Percentiles rank a stretch among this genome's conserved stretches.
phyloP scores from a whole-genome alignment of 1,140 invertebrate species.

The Chymomyza costata region DNA sequence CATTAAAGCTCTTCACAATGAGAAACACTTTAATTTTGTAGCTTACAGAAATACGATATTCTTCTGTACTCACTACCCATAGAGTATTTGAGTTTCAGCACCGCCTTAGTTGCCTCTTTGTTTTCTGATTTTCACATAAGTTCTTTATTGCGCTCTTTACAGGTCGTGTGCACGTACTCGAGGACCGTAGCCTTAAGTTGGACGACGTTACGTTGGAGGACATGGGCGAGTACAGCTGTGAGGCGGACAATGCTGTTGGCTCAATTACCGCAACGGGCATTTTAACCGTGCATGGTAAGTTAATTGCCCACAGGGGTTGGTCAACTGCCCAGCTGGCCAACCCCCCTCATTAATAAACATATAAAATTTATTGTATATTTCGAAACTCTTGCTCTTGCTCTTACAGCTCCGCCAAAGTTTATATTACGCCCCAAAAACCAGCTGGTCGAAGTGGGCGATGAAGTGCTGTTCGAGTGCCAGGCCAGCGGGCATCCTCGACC shows the following conservation, averaged over 20 bases:
- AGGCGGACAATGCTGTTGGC: slow-evolving; percentile 91
- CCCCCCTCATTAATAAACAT: slow-evolving; percentile 1
- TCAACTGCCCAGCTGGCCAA: no score
- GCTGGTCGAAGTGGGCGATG: slow-evolving; percentile 81
- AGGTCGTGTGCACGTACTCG: slow-evolving; percentile 84
- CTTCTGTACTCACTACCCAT: background rate
- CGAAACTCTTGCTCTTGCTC: background rate
- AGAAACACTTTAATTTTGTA: no score
- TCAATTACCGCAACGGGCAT: slow-evolving; percentile 86
- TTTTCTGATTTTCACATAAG: slow-evolving; percentile 11
- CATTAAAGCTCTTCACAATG: no score
- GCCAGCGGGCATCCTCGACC: slow-evolving; percentile 82
- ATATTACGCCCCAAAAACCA: slow-evolving; percentile 80
- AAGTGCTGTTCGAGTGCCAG: slow-evolving; percentile 82
- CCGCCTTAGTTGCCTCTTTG: slow-evolving; percentile 6
- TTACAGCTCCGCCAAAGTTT: slow-evolving; percentile 81
- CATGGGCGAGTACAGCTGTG: slow-evolving; percentile 94
- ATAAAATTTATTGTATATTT: no score
- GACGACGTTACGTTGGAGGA: slow-evolving; percentile 85
- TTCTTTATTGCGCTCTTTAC: slow-evolving; percentile 17
- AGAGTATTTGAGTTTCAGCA: background rate
- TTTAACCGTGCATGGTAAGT: slow-evolving; percentile 87
- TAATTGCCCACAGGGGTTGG: no score
- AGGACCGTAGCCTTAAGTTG: slow-evolving; percentile 86
- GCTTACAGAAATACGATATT: no score